phyloP scores from a whole-genome alignment of 1,140 invertebrate species.

The Bradynema listronoti region DNA sequence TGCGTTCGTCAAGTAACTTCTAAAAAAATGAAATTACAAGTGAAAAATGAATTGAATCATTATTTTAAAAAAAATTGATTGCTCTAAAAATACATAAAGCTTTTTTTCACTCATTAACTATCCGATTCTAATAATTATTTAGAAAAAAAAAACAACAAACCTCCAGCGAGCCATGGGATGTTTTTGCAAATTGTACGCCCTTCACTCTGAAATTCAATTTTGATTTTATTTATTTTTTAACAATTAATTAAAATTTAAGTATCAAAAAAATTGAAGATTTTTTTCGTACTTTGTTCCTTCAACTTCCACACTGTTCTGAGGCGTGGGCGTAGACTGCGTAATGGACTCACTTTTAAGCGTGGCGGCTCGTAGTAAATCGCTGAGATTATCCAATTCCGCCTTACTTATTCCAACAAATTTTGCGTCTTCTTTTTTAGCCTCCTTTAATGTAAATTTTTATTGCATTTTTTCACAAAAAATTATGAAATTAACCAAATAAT shows the following conservation, averaged over 20 bases:
- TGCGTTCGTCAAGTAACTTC: constrained; percentile 4
- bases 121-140: no score
- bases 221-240: background rate
- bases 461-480: background rate
- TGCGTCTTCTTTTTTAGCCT: background rate
- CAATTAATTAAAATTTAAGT: no score
- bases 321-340: background rate
- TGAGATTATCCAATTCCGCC: constrained; percentile 10
- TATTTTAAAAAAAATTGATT: no score
- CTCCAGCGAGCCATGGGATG: no score
- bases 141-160: no score
- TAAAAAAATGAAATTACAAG: no score
- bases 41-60: no score
- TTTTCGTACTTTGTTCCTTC: background rate
- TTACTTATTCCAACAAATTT: constrained; percentile 4
- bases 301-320: background rate
- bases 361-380: constrained; percentile 14
- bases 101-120: no score
- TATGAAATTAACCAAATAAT: no score
- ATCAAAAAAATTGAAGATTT: background rate
- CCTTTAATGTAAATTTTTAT: background rate
- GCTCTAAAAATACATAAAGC: no score
- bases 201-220: no score
- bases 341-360: constrained; percentile 8
- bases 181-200: no score